Base-by-base conservation (phyloP, 2,113 vertebrate genomes). In the Aviceda subcristata region DNA sequence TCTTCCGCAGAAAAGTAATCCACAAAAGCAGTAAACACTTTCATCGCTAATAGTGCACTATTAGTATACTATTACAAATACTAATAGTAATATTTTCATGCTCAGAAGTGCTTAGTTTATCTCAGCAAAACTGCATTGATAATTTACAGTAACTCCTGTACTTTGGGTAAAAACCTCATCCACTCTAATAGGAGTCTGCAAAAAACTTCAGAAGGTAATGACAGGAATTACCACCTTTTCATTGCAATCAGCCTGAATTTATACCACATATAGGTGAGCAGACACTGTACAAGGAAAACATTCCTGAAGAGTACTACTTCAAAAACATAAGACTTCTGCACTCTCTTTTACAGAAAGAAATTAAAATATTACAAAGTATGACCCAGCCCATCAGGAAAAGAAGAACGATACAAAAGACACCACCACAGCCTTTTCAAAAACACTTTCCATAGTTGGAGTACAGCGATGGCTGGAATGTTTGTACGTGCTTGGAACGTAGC, bases 311-410 rank as follows among this genome's bases (percentile, higher is more conserved):
- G 12, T 10, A 80, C 5, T 17, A 16, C 41, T 63, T 92, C 24
- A 39, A 55, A 88, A 34, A 39, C 0, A 0, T 43, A 36, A 53
- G n/a, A 15, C 5, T 82, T 91, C 26, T n/a, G 15, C 11, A 26
- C 17, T 46, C 8, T 55, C 7, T 53, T 60, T n/a, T 45, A 41
- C 11, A 92, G 41, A 43, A 79, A 88, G 4, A 22, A 48, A 50
- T 23, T 51, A 27, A 63, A 82, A 79, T 26, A 62, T 36, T 22
- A 30, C 23, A 4, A 51, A 62, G 36, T 14, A 39, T 0, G 3
- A 93, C 59, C 6, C 1, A 72, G 12, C 34, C 3, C 50, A 51
- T 24, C 32, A 46, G 48, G 11, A 76, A 71, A 93, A 91, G 20
- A 48, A 53, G 21, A 87, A 39, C 0, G 0, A 4, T 29, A 34